A percentile compares a stretch with the other conserved stretches of the same genome.
Evolutionary conservation across 2,797 vertebrate species (phyloP).

Genomic region (Gastrophryne carolinensis): DNA sequence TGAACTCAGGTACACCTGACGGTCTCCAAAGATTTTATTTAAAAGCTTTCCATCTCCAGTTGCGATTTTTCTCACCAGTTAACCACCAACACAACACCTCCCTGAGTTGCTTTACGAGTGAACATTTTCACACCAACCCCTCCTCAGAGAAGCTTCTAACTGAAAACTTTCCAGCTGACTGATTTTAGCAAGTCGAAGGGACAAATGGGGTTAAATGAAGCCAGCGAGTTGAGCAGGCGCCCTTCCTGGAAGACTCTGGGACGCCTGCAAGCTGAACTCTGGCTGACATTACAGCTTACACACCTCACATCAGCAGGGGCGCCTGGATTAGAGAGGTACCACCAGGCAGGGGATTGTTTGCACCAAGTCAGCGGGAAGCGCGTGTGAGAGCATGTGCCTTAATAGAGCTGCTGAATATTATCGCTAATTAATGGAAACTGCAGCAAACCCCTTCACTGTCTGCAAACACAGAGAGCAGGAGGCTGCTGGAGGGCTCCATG

Average conservation of each 20-base stretch:
- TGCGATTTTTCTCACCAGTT: too few species aligned
- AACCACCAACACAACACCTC: neutral
- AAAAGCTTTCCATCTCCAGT: too few species aligned
- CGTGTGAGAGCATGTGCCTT: slow-evolving; percentile 11
- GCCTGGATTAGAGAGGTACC: slow-evolving; percentile 5
- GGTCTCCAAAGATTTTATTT: too few species aligned
- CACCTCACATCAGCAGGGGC: slow-evolving; percentile 35
- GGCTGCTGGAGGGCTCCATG: too few species aligned
- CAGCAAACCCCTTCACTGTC: neutral
- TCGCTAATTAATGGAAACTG: slow-evolving; percentile 28
- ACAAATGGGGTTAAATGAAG: slow-evolving; percentile 8
- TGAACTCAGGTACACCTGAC: too few species aligned
- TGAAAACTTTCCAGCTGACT: neutral
- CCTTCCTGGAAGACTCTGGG: neutral
- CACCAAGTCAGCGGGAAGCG: slow-evolving; percentile 35
- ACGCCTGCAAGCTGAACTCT: slow-evolving; percentile 31
- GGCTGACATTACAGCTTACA: slow-evolving; percentile 37
- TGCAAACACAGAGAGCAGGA: neutral
- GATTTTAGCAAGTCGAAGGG: slow-evolving; percentile 5
- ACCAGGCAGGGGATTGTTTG: slow-evolving; percentile 23
- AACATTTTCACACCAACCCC: neutral
- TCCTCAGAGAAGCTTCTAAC: neutral
- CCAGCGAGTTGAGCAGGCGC: neutral
- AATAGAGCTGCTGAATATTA: slow-evolving; percentile 7
- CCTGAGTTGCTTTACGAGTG: neutral